Percentiles rank a stretch among this genome's conserved stretches.
These are phyloP conservation scores for Cephonodes hylas DNA, from an alignment of 2,888 invertebrate species.

Conservation along the genomic window DNA sequence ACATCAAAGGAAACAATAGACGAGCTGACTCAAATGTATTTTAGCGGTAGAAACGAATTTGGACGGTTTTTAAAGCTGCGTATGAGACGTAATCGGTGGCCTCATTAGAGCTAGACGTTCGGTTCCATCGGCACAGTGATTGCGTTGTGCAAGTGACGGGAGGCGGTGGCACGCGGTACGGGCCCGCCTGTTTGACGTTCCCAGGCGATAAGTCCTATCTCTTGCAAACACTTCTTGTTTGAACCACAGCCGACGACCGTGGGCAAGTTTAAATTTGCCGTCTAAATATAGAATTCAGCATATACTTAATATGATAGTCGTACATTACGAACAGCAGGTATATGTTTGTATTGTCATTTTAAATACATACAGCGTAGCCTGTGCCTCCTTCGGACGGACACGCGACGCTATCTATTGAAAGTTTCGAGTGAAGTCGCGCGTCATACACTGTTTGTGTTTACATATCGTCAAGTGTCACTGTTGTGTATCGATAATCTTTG, in stretches of 20 bases:
- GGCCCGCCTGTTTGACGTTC: constrained; percentile 76
- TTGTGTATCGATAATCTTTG: constrained; percentile 52
- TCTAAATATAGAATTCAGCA: neutral
- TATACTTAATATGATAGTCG: neutral
- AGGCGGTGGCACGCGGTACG: constrained; percentile 65
- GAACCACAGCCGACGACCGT: constrained; percentile 63
- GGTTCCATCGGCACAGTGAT: constrained; percentile 40
- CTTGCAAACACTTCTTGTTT: constrained; percentile 77
- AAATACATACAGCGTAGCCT: constrained; percentile 33
- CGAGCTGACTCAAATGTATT: neutral
- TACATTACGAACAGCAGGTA: neutral
- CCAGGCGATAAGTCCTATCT: constrained; percentile 79
- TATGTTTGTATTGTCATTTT: constrained; percentile 19
- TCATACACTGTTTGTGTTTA: constrained; percentile 64
- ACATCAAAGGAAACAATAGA: constrained; percentile 1
- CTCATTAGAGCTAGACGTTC: neutral
- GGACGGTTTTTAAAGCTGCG: neutral
- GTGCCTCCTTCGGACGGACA: constrained; percentile 55
- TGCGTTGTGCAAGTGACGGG: constrained; percentile 56
- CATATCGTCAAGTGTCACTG: constrained; percentile 62
- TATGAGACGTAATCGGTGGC: neutral
- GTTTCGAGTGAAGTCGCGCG: constrained; percentile 73
- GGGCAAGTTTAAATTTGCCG: constrained; percentile 29
- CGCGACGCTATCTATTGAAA: constrained; percentile 70
- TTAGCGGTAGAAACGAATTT: neutral